Percentiles rank a stretch among this genome's conserved stretches.
These are phyloP conservation scores for Guaruba guarouba DNA, from an alignment of 2,113 vertebrate genomes.

Conservation along the genomic window DNA sequence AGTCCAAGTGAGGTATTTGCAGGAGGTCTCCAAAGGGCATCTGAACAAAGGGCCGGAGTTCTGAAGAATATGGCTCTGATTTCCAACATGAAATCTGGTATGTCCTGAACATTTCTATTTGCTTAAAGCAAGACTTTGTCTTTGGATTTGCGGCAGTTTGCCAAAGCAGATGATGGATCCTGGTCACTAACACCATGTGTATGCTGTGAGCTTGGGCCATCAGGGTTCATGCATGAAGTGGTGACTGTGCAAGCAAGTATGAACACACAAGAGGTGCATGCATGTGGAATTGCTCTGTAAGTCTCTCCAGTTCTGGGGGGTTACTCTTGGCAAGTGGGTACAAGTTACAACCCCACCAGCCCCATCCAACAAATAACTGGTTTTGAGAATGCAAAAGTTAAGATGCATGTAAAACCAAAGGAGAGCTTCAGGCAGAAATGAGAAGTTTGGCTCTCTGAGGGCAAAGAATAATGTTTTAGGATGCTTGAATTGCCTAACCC, in stretches of 20 bases:
- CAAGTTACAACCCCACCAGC: background rate
- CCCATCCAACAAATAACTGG: background rate
- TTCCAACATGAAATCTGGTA: constrained; percentile 46
- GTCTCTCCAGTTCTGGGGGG: background rate
- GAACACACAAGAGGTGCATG: background rate
- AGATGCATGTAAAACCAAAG: background rate
- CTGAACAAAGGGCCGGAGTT: constrained; percentile 52
- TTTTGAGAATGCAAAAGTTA: background rate
- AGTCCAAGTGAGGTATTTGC: constrained; percentile 53
- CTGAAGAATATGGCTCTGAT: constrained; percentile 50
- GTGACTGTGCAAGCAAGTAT: background rate
- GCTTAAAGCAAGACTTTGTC: constrained; percentile 28
- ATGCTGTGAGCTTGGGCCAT: background rate
- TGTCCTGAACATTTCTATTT: constrained; percentile 47
- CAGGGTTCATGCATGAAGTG: background rate
- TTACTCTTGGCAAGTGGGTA: background rate
- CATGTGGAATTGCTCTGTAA: background rate
- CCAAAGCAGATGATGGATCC: background rate
- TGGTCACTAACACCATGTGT: background rate
- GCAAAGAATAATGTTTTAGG: background rate
- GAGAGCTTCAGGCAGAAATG: background rate
- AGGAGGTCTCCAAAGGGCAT: constrained; percentile 58
- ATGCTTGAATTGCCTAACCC: background rate
- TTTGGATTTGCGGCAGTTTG: background rate
- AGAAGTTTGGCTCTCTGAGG: background rate